Percentiles rank a stretch among this genome's conserved stretches.
These are phyloP conservation scores for Acleris sparsana DNA, from an alignment of 2,888 invertebrate species.

Conservation along the genomic window DNA sequence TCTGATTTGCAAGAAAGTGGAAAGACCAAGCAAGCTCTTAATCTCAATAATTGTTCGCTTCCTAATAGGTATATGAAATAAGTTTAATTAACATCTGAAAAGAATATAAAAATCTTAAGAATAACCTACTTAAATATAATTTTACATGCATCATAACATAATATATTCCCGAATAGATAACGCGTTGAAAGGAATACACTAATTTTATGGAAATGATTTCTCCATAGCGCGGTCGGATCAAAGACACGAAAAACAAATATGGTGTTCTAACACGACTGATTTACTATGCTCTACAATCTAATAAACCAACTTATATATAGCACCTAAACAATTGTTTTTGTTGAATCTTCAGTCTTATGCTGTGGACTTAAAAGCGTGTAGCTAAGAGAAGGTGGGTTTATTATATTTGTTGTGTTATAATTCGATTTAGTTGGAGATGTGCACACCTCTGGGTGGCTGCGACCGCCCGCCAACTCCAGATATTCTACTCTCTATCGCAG, in stretches of 20 bases:
- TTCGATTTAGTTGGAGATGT: slow-evolving; percentile 75
- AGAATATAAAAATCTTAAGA: too few species aligned
- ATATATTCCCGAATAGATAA: too few species aligned
- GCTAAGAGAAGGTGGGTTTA: slow-evolving; percentile 33
- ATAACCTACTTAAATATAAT: too few species aligned
- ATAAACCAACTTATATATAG: slow-evolving; percentile 42
- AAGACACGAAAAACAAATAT: slow-evolving; percentile 61
- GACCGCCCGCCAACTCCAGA: slow-evolving; percentile 72
- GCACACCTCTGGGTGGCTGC: slow-evolving; percentile 79
- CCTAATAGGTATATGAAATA: too few species aligned
- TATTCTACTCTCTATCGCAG: too few species aligned
- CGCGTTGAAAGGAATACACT: neutral
- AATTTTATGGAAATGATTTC: slow-evolving; percentile 20
- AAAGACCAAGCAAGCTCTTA: too few species aligned
- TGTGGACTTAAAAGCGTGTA: slow-evolving; percentile 37
- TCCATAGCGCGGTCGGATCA: slow-evolving; percentile 57
- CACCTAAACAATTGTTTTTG: slow-evolving; percentile 31
- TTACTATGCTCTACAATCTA: slow-evolving; percentile 58
- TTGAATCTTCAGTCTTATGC: slow-evolving; percentile 49
- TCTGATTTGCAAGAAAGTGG: too few species aligned
- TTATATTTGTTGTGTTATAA: slow-evolving; percentile 58
- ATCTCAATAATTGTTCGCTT: too few species aligned
- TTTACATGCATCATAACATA: too few species aligned
- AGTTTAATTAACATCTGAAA: too few species aligned
- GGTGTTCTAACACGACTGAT: slow-evolving; percentile 61